Percentiles rank a stretch among this genome's conserved stretches.
phyloP scores from a whole-genome alignment of 2,113 vertebrate species.

The Amia ocellicauda region DNA sequence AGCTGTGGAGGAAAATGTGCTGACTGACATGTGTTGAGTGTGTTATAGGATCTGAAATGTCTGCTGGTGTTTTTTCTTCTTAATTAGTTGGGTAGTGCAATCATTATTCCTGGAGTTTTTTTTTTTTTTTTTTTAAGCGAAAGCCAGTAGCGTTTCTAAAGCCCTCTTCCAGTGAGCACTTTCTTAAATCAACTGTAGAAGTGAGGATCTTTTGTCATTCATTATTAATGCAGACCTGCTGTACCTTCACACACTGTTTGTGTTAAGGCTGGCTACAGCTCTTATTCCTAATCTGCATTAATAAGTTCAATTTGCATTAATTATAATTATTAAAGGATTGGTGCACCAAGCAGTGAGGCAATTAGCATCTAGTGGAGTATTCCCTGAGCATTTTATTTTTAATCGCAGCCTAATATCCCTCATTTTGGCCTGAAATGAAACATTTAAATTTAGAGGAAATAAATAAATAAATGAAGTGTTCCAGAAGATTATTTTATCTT shows the following conservation, averaged over 20 bases:
- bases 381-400: not conserved
- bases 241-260: not conserved
- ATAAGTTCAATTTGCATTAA: not conserved
- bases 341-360: not conserved
- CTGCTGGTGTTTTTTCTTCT: too few species aligned
- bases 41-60: too few species aligned
- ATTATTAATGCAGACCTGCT: not conserved
- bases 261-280: not conserved
- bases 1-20: too few species aligned
- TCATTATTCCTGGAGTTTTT: too few species aligned
- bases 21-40: too few species aligned
- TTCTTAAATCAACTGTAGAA: not conserved
- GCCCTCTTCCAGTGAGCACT: not conserved
- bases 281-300: not conserved
- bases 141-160: too few species aligned
- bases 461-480: too few species aligned
- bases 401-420: not conserved
- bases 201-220: not conserved
- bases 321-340: not conserved
- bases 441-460: not conserved
- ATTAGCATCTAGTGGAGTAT: not conserved
- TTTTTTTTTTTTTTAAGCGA: too few species aligned
- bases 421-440: not conserved
- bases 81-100: too few species aligned
- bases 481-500: too few species aligned